Base-by-base conservation (phyloP, 1,140 invertebrate genomes). In the Hylyphantes graminicola region DNA sequence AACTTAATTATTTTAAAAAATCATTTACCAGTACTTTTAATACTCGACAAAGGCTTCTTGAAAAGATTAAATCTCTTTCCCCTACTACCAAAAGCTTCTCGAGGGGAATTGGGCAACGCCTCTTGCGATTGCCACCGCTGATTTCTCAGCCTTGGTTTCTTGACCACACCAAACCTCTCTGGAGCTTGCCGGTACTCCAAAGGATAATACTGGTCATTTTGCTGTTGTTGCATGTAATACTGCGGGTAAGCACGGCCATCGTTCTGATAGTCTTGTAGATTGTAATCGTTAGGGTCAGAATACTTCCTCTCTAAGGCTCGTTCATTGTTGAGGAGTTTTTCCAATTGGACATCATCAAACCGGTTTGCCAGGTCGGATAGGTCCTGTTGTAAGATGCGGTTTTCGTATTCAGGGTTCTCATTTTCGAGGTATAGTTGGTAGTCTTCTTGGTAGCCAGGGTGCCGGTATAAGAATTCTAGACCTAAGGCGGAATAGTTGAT, bases 401-500 rank as follows among this genome's bases (percentile, higher is more conserved):
- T 83, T 50, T 83, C 78, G 63, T 74, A 54, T 35, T 85, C 84
- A 15, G 76, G 67, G 55, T 85, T 75, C 67, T 85, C 84, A 21
- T 73, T 81, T n/a, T 83, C 80, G 55, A 75, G 48, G 67, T 83
- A 79, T 9, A 74, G n/a, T 57, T 80, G 61, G 61, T 85, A 85
- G 21, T 85, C 84, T 61, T 85, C 76, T 61, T 87, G 85, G 70
- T 89, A 87, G 78, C 89, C 88, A n/a, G 90, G 90, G 85, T 91
- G 90, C 19, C 87, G 85, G 51, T 87, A 67, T 12, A 91, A 77
- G 87, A 89, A 91, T 50, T 89, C 86, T 77, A 90, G 81, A 2
- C 89, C 91, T 61, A 91, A 88, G 64, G 87, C 87, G 12, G 90
- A 89, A 10, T 91, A 91, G 85, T 92, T 90, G 6, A 90, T 80